These are phyloP conservation scores for Stenurella melanura DNA, from an alignment of 2,888 invertebrate genomes.

Conservation along the genomic window DNA sequence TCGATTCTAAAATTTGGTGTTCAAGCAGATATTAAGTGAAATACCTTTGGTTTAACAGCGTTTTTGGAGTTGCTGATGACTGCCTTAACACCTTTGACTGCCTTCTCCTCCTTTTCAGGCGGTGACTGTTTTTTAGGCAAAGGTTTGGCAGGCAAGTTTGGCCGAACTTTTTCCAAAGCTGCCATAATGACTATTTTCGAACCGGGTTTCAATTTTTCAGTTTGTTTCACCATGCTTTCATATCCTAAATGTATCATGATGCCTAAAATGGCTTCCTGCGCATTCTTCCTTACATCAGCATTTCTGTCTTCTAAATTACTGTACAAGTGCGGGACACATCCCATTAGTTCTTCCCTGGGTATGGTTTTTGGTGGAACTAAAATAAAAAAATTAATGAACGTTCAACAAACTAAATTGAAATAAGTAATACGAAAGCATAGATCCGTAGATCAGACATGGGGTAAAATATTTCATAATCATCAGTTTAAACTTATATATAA, in stretches of 20 bases:
- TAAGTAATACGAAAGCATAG: too few relatives aligned
- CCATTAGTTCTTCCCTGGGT: slow-evolving; percentile 86
- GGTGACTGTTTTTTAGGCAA: slow-evolving; percentile 80
- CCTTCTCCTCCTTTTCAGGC: slow-evolving; percentile 72
- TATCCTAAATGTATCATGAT: slow-evolving; percentile 95
- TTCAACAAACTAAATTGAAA: too few relatives aligned
- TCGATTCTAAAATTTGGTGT: too few relatives aligned
- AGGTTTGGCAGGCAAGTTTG: slow-evolving; percentile 88
- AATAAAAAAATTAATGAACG: slow-evolving; percentile 44
- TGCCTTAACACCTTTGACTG: slow-evolving; percentile 77
- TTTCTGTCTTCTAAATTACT: slow-evolving; percentile 92
- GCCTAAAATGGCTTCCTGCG: slow-evolving; percentile 91
- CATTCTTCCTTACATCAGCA: slow-evolving; percentile 92
- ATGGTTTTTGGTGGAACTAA: slow-evolving; percentile 82
- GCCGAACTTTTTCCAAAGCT: slow-evolving; percentile 89
- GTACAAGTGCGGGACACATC: slow-evolving; percentile 86
- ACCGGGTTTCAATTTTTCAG: slow-evolving; percentile 87
- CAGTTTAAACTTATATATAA: too few relatives aligned
- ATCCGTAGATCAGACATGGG: too few relatives aligned
- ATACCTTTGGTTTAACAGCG: slow-evolving; percentile 76
- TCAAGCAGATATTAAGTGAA: too few relatives aligned
- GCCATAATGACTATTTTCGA: slow-evolving; percentile 86
- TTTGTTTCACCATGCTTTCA: slow-evolving; percentile 84
- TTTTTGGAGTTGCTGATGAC: slow-evolving; percentile 75
- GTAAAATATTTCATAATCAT: too few relatives aligned